Evolutionary conservation across 2,888 invertebrate species (phyloP).

Genomic region (Galerucella nymphaeae): DNA sequence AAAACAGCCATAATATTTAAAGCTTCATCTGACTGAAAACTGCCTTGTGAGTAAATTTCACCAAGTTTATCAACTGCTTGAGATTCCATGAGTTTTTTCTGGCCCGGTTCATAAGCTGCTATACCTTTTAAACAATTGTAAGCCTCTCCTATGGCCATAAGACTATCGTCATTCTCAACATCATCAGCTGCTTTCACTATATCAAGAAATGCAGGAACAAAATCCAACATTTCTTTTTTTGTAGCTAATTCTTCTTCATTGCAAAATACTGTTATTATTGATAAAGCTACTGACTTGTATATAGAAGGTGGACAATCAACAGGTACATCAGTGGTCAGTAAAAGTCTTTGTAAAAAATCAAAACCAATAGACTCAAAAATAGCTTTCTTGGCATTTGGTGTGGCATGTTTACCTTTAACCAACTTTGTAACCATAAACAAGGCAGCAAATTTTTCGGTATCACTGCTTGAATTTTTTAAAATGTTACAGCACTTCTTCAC

Average conservation of each 20-base stretch:
- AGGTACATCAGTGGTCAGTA: slow-evolving; percentile 80
- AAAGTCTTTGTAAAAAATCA: slow-evolving; percentile 83
- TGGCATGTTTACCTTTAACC: slow-evolving; percentile 85
- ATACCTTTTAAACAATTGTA: slow-evolving; percentile 86
- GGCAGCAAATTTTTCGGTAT: slow-evolving; percentile 92
- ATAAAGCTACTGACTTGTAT: slow-evolving; percentile 91
- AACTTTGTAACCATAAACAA: slow-evolving; percentile 92
- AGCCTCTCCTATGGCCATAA: slow-evolving; percentile 88
- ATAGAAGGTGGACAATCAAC: slow-evolving; percentile 90
- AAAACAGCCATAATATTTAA: slow-evolving; percentile 79
- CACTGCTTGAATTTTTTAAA: slow-evolving; percentile 81
- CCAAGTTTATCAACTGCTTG: slow-evolving; percentile 85
- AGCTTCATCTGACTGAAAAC: slow-evolving; percentile 91
- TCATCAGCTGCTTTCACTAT: slow-evolving; percentile 87
- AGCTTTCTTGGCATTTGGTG: slow-evolving; percentile 75
- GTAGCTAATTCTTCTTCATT: slow-evolving; percentile 82
- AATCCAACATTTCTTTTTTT: slow-evolving; percentile 85
- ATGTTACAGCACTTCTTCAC: slow-evolving; percentile 87
- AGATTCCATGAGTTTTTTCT: slow-evolving; percentile 80
- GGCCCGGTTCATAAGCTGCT: slow-evolving; percentile 81
- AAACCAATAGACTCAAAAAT: slow-evolving; percentile 92
- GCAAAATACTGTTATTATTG: slow-evolving; percentile 88
- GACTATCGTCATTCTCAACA: slow-evolving; percentile 85
- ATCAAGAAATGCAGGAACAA: slow-evolving; percentile 84
- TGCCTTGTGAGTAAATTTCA: slow-evolving; percentile 87